These are phyloP conservation scores for Eristalis intricaria DNA, from an alignment of 2,888 invertebrate species.

Conservation along the genomic window DNA sequence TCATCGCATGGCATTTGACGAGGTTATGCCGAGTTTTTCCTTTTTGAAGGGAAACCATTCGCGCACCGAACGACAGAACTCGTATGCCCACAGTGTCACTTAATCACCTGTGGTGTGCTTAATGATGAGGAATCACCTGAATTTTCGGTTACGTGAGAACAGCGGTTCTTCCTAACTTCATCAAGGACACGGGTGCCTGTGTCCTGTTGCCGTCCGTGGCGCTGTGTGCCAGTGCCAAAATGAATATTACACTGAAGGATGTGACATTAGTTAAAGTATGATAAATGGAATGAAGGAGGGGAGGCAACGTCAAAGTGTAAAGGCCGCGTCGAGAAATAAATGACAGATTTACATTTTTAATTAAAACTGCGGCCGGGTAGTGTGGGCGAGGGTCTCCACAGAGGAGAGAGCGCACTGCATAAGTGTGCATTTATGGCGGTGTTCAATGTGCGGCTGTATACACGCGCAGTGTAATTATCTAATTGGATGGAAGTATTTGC, in stretches of 20 bases:
- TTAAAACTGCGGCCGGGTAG: conserved; percentile 18
- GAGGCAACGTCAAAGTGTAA: not conserved
- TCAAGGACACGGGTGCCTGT: conserved; percentile 2
- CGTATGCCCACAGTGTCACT: conserved; percentile 26
- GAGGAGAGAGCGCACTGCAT: not conserved
- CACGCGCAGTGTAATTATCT: not conserved
- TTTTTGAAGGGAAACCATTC: not conserved
- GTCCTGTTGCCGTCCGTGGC: not conserved
- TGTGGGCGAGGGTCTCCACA: not conserved
- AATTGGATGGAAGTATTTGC: conserved; percentile 12
- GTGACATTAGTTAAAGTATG: conserved; percentile 50
- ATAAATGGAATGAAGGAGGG: conserved; percentile 19
- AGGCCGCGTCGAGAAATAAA: not conserved
- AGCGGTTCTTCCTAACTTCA: not conserved
- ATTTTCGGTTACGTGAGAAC: conserved; percentile 27
- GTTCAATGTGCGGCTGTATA: not conserved
- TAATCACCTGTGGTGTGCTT: conserved; percentile 33
- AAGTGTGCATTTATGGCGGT: not conserved
- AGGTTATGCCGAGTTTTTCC: not conserved
- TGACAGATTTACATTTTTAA: conserved; percentile 50
- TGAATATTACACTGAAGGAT: conserved; percentile 29
- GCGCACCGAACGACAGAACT: not conserved
- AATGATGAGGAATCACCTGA: conserved; percentile 55
- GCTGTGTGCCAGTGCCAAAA: not conserved
- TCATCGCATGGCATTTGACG: conserved; percentile 1